Percentiles rank a stretch among this genome's conserved stretches.
phyloP scores from a whole-genome alignment of 2,113 vertebrate species.

The Onychostoma macrolepis region DNA sequence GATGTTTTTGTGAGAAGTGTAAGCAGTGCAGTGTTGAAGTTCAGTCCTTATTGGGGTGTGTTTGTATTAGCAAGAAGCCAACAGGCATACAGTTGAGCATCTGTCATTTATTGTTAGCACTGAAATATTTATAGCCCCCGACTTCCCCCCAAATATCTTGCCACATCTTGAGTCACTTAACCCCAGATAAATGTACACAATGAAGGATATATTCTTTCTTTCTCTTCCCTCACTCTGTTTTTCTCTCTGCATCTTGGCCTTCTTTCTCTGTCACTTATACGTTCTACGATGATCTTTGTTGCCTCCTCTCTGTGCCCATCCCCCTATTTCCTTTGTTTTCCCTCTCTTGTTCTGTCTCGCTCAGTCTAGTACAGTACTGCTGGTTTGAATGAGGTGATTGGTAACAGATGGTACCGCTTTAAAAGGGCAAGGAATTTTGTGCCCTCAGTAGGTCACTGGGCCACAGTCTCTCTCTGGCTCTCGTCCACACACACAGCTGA shows the following conservation, averaged over 20 bases:
- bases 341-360: not conserved
- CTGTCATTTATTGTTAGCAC: slow-evolving; percentile 21
- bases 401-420: slow-evolving; percentile 57
- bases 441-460: slow-evolving; percentile 58
- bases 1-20: not conserved
- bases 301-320: not conserved
- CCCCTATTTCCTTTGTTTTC: slow-evolving; percentile 9
- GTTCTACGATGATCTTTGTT: not conserved
- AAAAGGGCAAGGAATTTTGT: slow-evolving; percentile 44
- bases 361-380: slow-evolving; percentile 5
- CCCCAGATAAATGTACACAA: not conserved
- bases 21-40: not conserved
- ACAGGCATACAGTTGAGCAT: slow-evolving; percentile 1
- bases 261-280: not conserved
- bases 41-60: slow-evolving; percentile 1
- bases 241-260: not conserved
- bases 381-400: slow-evolving; percentile 41
- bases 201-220: not conserved
- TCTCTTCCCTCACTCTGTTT: not conserved
- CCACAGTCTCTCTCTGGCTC: slow-evolving; percentile 40
- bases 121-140: slow-evolving; percentile 38
- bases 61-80: slow-evolving; percentile 50
- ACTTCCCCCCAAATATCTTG: slow-evolving; percentile 39
- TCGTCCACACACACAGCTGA: slow-evolving; percentile 24
- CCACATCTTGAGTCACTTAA: slow-evolving; percentile 25